A percentile compares a stretch with the other conserved stretches of the same genome.
phyloP scores from a whole-genome alignment of 2,797 vertebrate genomes.

The Chelmon rostratus region DNA sequence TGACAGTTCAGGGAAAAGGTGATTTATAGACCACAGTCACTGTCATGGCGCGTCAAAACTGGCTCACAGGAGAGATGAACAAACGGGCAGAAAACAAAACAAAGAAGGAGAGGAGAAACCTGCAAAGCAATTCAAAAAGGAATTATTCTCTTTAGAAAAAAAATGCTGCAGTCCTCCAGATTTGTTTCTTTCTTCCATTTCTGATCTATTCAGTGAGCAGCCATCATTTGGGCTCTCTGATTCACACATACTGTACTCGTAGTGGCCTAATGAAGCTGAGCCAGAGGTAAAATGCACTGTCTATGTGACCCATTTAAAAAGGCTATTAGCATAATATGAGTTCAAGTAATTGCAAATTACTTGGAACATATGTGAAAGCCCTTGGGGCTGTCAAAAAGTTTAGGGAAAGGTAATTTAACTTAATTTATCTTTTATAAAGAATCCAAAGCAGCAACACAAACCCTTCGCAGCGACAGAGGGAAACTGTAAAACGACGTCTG shows the following conservation, averaged over 20 bases:
- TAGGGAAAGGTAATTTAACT: conserved; percentile 87
- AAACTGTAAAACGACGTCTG: conserved; percentile 15
- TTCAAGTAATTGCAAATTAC: conserved; percentile 94
- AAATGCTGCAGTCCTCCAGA: conserved; percentile 25
- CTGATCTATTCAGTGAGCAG: conserved; percentile 23
- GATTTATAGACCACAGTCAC: conserved; percentile 85
- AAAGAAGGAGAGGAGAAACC: conserved; percentile 41
- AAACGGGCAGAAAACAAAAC: conserved; percentile 36
- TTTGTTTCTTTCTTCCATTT: conserved; percentile 23
- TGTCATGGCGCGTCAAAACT: conserved; percentile 70
- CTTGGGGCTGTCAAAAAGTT: conserved; percentile 90
- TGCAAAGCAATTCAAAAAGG: conserved; percentile 48
- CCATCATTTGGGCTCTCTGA: conserved; percentile 28
- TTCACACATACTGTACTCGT: conserved; percentile 14
- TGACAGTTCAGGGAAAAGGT: conserved; percentile 81
- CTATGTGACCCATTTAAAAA: conserved; percentile 92
- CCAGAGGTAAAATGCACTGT: conserved; percentile 86
- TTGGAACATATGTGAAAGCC: conserved; percentile 92
- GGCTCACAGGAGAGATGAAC: conserved; percentile 65
- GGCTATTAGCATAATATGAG: conserved; percentile 93
- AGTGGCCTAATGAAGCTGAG: conserved; percentile 69
- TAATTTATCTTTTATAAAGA: conserved; percentile 46
- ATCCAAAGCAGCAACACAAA: conserved; percentile 16
- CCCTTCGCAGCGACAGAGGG: not conserved
- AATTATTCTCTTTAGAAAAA: conserved; percentile 7